These are phyloP conservation scores for Chionoecetes opilio DNA, from an alignment of 1,140 invertebrate genomes.

Conservation along the genomic window DNA sequence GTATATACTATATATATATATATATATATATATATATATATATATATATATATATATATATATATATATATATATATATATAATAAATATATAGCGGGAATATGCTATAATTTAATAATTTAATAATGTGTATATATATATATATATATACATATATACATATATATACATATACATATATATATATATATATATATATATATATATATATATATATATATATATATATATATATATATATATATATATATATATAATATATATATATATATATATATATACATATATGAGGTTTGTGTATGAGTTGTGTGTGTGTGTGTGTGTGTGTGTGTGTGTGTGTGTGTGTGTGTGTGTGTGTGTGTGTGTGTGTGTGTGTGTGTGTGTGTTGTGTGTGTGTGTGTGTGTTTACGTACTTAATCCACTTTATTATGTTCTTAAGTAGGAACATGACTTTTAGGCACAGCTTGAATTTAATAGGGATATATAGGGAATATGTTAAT, in stretches of 20 bases:
- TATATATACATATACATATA: constrained; percentile 40
- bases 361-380: no score
- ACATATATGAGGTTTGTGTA: constrained; percentile 28
- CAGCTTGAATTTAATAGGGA: background rate
- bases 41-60: background rate
- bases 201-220: constrained; percentile 36
- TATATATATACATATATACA: constrained; percentile 46
- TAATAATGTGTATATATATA: constrained; percentile 43
- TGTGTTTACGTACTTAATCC: background rate
- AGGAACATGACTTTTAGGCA: background rate
- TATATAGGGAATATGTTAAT: no score
- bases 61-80: background rate
- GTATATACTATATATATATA: constrained; percentile 12
- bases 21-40: background rate
- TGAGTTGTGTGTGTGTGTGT: no score
- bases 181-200: constrained; percentile 44
- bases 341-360: no score
- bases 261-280: constrained; percentile 28
- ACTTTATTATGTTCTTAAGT: no score
- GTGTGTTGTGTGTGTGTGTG: background rate
- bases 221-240: constrained; percentile 57
- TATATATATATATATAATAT: constrained; percentile 52
- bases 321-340: background rate
- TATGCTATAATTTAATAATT: background rate
- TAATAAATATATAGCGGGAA: background rate